phyloP scores from a whole-genome alignment of 2,113 vertebrate genomes.

The Sisor rabdophorus region DNA sequence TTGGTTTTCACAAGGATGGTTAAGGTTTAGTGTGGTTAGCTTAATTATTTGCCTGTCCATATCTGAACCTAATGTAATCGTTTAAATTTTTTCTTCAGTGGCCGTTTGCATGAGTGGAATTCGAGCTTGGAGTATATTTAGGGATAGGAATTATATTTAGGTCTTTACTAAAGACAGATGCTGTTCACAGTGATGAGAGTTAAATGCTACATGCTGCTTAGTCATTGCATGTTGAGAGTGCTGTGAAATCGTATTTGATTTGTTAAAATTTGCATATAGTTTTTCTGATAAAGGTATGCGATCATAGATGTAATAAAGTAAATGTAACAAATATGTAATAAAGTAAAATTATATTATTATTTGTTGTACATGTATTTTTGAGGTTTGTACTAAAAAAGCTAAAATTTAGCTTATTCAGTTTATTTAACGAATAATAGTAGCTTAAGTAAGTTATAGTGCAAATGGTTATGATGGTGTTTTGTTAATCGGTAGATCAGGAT shows the following conservation, averaged over 20 bases:
- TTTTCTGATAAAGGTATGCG: too few relatives aligned
- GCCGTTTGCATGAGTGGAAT: constrained; percentile 2
- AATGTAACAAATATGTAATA: too few relatives aligned
- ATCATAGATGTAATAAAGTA: too few relatives aligned
- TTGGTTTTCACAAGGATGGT: not conserved
- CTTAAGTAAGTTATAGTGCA: too few relatives aligned
- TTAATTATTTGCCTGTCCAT: not conserved
- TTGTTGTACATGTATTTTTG: too few relatives aligned
- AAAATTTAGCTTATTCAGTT: too few relatives aligned
- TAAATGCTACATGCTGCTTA: not conserved
- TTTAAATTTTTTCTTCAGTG: constrained; percentile 3
- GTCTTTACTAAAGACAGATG: constrained; percentile 41
- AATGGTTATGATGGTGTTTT: too few relatives aligned
- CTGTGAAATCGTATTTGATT: not conserved
- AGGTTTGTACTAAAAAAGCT: too few relatives aligned
- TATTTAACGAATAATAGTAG: too few relatives aligned
- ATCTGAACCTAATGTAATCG: not conserved
- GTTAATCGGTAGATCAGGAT: too few relatives aligned
- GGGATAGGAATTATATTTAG: constrained; percentile 63
- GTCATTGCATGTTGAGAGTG: not conserved
- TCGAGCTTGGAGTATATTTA: constrained; percentile 25
- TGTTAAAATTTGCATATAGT: not conserved
- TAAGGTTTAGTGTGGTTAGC: not conserved
- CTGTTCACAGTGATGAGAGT: constrained; percentile 21
- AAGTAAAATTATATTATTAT: too few relatives aligned